These are phyloP conservation scores for Antheraea mylitta DNA, from an alignment of 1,140 invertebrate species.

Conservation along the genomic window DNA sequence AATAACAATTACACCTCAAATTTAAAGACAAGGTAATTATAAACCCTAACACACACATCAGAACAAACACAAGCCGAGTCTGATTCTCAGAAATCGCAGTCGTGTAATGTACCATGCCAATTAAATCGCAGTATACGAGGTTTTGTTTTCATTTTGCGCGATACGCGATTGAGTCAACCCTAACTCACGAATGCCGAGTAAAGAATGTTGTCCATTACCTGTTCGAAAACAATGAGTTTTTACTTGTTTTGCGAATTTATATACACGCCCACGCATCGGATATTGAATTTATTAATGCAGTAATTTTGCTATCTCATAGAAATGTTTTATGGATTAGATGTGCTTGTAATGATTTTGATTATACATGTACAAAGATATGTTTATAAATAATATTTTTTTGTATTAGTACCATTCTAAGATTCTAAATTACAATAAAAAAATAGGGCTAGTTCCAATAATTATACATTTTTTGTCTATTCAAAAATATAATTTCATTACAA, in stretches of 20 bases:
- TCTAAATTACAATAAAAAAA: too few species aligned
- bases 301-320: too few species aligned
- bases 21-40: background rate
- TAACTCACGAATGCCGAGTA: conserved; percentile 4
- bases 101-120: conserved; percentile 10
- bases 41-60: background rate
- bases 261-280: background rate
- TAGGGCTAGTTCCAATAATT: too few species aligned
- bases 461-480: too few species aligned
- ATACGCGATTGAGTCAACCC: conserved; percentile 8
- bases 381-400: too few species aligned
- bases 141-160: conserved; percentile 6
- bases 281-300: too few species aligned
- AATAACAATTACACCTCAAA: background rate
- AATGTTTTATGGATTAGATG: too few species aligned
- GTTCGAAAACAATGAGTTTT: background rate
- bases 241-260: background rate
- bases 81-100: conserved; percentile 5
- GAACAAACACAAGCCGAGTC: background rate
- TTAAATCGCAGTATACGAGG: conserved; percentile 1
- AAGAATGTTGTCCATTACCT: conserved; percentile 1
- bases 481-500: too few species aligned
- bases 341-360: too few species aligned
- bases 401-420: too few species aligned
- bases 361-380: too few species aligned